Conservation (phyloP, 2,113 vertebrate genomes). For the Leiothrix lutea region DNA sequence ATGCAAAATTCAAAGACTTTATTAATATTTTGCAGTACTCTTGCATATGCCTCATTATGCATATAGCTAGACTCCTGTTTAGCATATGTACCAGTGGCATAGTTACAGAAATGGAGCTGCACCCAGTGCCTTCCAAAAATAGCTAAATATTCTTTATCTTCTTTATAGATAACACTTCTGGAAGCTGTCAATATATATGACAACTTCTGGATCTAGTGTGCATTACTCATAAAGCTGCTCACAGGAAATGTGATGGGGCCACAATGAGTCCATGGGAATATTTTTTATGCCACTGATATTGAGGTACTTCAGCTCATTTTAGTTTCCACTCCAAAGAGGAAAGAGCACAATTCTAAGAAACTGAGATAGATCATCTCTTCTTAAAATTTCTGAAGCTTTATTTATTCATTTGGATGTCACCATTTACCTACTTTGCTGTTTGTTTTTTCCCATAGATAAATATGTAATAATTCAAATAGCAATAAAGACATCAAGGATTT, state of each 20-base stretch:
- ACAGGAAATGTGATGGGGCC: not conserved
- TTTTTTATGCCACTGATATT: not conserved
- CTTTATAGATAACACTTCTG: not conserved
- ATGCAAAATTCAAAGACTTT: constrained; percentile 4
- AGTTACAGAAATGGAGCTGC: not conserved
- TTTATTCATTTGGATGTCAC: not conserved
- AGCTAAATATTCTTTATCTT: not conserved
- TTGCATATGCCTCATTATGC: not conserved
- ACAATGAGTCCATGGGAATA: not conserved
- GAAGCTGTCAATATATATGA: not conserved
- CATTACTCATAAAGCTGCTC: not conserved
- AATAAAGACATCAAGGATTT: not conserved
- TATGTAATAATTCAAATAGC: not conserved
- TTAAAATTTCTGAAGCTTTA: not conserved
- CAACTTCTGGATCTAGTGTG: not conserved
- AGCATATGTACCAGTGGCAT: not conserved
- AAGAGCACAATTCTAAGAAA: not conserved
- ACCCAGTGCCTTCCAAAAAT: not conserved
- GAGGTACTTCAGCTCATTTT: not conserved
- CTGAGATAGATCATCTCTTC: fast-evolving
- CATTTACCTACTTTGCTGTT: not conserved
- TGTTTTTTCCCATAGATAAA: not conserved
- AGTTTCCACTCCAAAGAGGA: not conserved
- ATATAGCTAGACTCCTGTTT: not conserved
- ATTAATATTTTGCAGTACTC: constrained; percentile 10